These are phyloP conservation scores for Glossophaga mutica DNA, from an alignment of 2,797 vertebrate genomes.

Conservation along the genomic window DNA sequence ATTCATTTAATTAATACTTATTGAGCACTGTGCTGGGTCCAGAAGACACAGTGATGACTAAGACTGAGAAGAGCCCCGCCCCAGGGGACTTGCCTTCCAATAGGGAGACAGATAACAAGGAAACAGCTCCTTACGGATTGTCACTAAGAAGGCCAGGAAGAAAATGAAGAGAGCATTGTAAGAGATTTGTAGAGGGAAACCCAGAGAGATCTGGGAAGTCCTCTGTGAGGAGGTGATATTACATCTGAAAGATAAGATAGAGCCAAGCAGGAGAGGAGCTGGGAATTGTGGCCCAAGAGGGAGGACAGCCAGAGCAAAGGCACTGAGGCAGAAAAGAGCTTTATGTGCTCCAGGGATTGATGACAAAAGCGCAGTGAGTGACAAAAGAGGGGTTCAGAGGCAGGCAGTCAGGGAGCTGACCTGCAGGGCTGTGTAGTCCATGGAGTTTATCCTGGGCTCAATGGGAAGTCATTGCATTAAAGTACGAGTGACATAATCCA, in stretches of 20 bases:
- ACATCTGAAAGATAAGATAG: background rate
- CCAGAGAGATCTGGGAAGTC: background rate
- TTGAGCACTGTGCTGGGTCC: background rate
- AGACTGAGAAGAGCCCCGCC: background rate
- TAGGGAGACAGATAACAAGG: background rate
- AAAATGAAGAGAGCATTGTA: background rate
- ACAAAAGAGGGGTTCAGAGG: background rate
- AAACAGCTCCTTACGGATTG: background rate
- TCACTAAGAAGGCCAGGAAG: background rate
- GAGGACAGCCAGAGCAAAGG: background rate
- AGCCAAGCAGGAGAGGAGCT: background rate
- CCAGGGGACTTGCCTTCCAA: background rate
- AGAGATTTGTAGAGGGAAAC: background rate
- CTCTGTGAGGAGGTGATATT: background rate
- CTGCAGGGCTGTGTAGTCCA: background rate
- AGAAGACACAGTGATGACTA: background rate
- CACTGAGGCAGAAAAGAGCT: background rate
- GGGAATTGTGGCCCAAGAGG: background rate
- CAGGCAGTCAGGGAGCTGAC: background rate
- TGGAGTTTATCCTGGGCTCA: background rate
- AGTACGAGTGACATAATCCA: background rate
- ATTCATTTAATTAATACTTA: background rate
- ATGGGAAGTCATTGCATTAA: background rate
- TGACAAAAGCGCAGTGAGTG: background rate
- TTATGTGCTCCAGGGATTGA: background rate